Evolutionary conservation across 2,797 vertebrate genomes (phyloP).

Genomic region (Cyclura pinguis): DNA sequence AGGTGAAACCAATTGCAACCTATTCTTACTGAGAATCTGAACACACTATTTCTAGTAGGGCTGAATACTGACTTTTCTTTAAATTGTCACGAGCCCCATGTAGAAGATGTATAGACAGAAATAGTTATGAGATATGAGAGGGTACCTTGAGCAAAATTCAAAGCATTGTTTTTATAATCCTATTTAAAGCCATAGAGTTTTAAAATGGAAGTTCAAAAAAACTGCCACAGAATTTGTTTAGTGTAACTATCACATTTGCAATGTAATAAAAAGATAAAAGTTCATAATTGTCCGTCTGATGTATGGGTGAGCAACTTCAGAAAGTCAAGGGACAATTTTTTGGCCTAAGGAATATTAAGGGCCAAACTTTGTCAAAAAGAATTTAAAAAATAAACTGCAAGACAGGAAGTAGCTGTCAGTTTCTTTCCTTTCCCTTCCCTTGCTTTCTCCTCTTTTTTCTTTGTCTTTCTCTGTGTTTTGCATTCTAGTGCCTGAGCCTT

Average conservation of each 20-base stretch:
- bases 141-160: conserved; percentile 24
- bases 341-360: too few relatives aligned
- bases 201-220: background rate
- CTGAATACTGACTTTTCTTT: conserved; percentile 49
- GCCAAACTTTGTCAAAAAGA: too few relatives aligned
- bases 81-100: background rate
- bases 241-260: background rate
- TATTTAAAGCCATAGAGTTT: background rate
- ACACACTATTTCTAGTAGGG: conserved; percentile 43
- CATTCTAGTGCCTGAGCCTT: too few relatives aligned
- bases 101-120: background rate
- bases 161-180: conserved; percentile 45
- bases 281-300: background rate
- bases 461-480: too few relatives aligned
- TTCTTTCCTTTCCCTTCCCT: too few relatives aligned
- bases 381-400: too few relatives aligned
- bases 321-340: too few relatives aligned
- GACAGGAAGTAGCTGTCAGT: too few relatives aligned
- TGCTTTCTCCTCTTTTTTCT: too few relatives aligned
- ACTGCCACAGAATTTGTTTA: background rate
- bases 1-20: background rate
- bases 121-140: background rate
- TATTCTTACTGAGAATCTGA: conserved; percentile 24
- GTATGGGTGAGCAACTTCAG: background rate
- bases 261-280: background rate